phyloP scores from a whole-genome alignment of 2,113 vertebrate genomes.

The Orthonyx spaldingii region DNA sequence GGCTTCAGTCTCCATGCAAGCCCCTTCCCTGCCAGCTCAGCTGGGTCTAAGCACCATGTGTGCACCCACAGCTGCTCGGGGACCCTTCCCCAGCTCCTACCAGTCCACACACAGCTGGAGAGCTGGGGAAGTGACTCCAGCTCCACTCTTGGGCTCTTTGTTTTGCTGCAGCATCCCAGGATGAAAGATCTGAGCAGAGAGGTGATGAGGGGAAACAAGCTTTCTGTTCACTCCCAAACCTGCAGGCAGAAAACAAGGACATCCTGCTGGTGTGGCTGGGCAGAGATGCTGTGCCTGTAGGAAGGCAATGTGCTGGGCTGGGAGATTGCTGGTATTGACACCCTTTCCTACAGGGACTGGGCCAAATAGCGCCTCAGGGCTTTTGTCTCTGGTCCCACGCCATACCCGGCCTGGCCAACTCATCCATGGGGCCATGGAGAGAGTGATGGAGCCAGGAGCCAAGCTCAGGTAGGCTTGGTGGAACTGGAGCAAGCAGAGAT shows the following conservation, averaged over 20 bases:
- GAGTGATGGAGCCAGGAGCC: accelerated
- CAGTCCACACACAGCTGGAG: accelerated
- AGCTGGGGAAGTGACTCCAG: not conserved
- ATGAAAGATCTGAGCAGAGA: not conserved
- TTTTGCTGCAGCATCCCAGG: not conserved
- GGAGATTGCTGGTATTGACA: not conserved
- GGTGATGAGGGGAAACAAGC: not conserved
- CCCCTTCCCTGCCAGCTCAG: not conserved
- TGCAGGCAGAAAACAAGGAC: not conserved
- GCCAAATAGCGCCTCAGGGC: not conserved
- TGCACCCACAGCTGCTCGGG: accelerated
- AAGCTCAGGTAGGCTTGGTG: not conserved
- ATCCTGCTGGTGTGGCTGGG: not conserved
- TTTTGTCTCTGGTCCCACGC: accelerated
- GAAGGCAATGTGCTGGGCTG: not conserved
- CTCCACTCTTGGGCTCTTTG: not conserved
- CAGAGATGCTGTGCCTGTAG: not conserved
- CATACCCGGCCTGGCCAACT: not conserved
- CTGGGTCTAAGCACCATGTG: accelerated
- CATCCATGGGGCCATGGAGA: accelerated
- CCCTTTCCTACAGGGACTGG: not conserved
- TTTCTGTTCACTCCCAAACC: not conserved
- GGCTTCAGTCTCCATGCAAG: not conserved
- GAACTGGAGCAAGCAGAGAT: not conserved
- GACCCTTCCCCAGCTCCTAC: not conserved